Evolutionary conservation across 2,888 invertebrate genomes (phyloP), one percentile per base, ranked within the genome.

Genomic region (Hedychridium roseum): DNA sequence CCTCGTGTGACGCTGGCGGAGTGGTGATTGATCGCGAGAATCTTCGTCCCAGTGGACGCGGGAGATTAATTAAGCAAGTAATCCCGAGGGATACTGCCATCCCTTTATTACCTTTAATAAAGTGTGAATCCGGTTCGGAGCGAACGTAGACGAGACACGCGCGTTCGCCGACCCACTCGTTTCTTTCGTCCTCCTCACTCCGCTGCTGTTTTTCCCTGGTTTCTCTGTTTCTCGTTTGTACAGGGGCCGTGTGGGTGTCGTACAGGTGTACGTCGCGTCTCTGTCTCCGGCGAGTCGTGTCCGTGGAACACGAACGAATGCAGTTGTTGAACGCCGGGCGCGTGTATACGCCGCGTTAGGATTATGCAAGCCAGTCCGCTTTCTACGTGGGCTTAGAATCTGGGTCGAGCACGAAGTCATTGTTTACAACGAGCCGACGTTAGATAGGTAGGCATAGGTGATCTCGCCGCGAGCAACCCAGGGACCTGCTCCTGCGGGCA

Each of bases 381-480:
- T 76, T 74, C 74, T 73, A 74, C 72, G 69, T 71, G 62, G 69
- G 67, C 63, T 74, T 70, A 71, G 73, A 77, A 76, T 75, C 74
- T 75, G 68, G 76, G 74, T 76, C 76, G 74, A 64, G 57, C 66
- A 67, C 59, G 61, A 60, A 65, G 56, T 71, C 72, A 74, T 74
- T 74, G 74, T 76, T 74, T 73, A 74, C 73, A 62, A 66, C 64
- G 54, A 57, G 54, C 51, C 56, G 45, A 50, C 58, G 58, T 50
- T 50, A 54, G 50, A 62, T 48, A 56, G 56, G 37, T 35, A 23
- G 18, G 20, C 16, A 37, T 34, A n/a, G n/a, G n/a, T n/a, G n/a
- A n/a, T n/a, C n/a, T n/a, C n/a, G n/a, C n/a, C n/a, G n/a, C n/a
- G n/a, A n/a, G n/a, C n/a, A n/a, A 27, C 12, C 12, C 27, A 27